These are phyloP conservation scores for Perizoma affinitatum DNA, from an alignment of 2,888 invertebrate genomes.

Conservation along the genomic window DNA sequence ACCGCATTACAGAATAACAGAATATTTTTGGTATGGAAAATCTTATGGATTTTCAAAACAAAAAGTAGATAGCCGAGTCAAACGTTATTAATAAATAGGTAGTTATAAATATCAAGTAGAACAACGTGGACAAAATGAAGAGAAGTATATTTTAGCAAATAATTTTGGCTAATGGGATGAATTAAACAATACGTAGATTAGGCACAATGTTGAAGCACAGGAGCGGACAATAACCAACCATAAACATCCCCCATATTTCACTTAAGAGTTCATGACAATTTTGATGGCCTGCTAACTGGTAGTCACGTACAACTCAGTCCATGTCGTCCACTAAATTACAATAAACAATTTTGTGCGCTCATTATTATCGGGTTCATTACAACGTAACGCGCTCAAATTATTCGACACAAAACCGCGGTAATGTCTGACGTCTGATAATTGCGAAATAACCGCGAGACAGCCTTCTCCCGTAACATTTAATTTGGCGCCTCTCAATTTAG, in stretches of 20 bases:
- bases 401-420: constrained; percentile 73
- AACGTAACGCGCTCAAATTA: constrained; percentile 72
- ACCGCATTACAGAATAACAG: constrained; percentile 45
- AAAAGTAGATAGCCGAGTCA: too few relatives aligned
- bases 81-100: too few relatives aligned
- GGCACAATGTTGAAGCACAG: not conserved
- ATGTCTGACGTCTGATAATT: constrained; percentile 80
- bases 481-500: constrained; percentile 71
- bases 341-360: constrained; percentile 79
- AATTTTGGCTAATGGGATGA: too few relatives aligned
- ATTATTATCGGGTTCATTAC: constrained; percentile 77
- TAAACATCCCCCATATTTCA: constrained; percentile 26
- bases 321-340: constrained; percentile 75
- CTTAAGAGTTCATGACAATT: constrained; percentile 42
- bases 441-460: constrained; percentile 75
- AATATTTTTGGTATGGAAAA: too few relatives aligned
- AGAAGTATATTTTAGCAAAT: too few relatives aligned
- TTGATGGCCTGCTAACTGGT: constrained; percentile 42
- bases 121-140: too few relatives aligned
- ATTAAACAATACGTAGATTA: too few relatives aligned
- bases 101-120: too few relatives aligned
- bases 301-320: constrained; percentile 72
- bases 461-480: constrained; percentile 72
- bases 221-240: constrained; percentile 16
- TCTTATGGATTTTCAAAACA: not conserved